Base-by-base conservation (phyloP, 2,113 vertebrate species). In the Condylura cristata region DNA sequence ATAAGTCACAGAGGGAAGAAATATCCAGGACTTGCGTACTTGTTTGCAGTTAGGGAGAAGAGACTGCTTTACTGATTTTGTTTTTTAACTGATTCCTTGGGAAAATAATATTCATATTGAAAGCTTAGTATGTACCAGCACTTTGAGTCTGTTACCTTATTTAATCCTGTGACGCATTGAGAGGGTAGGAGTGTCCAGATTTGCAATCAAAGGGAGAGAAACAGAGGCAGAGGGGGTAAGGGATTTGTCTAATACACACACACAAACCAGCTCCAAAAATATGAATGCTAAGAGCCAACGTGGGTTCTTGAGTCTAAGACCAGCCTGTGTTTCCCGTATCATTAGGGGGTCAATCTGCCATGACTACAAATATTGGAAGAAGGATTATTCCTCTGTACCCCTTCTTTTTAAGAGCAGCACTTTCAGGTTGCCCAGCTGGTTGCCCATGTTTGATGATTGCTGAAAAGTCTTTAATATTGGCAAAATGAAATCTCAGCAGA, bases 391-490 rank as follows among this genome's bases (percentile, higher is more conserved):
- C 7, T 32, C 44, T 34, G 70, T 3, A 61, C 7, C 22, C 6
- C 24, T 28, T 58, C 89, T 18, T 90, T 76, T 72, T 75, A 10
- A 8, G 41, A 89, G 8, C 0, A 89, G 32, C 30, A 34, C 3
- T 28, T 58, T 86, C 79, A 89, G 26, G 8, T 91, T 79, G 51
- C 2, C 22, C 65, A 48, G 41, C 30, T 78, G 30, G 75, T 60
- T 82, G 51, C 11, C 32, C 61, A 78, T 63, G 90, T 82, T 82
- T 37, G 8, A 72, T 60, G n/a, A 90, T 4, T 85, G 10, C 12
- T 95, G 66, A 93, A 94, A 61, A 46, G n/a, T 48, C 13, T 90
- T 76, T 91, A 94, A 30, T 87, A 80, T 63, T 79, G 93, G 2
- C 5, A 70, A 91, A 70, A 78, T 74, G 8, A 89, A 71, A 61